These are phyloP conservation scores for Notocelia uddmanniana DNA, from an alignment of 2,888 invertebrate species.

Conservation along the genomic window DNA sequence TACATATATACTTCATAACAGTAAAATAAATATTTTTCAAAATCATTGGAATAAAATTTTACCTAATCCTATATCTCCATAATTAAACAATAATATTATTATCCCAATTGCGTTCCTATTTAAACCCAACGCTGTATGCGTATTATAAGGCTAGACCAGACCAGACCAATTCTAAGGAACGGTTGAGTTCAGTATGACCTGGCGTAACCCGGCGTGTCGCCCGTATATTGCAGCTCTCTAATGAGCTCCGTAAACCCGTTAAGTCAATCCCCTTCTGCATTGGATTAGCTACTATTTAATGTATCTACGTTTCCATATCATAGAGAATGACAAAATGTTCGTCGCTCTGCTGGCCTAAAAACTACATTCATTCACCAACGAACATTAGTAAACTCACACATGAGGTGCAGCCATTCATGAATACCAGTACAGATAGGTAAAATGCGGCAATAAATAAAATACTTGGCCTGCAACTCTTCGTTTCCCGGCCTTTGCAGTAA, in stretches of 20 bases:
- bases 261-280: constrained; percentile 8
- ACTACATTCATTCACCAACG: not conserved
- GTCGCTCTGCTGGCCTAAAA: not conserved
- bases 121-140: too few relatives aligned
- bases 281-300: not conserved
- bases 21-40: too few relatives aligned
- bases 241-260: constrained; percentile 1
- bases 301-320: not conserved
- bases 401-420: not conserved
- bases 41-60: constrained; percentile 13
- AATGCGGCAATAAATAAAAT: not conserved
- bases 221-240: constrained; percentile 8
- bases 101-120: not conserved
- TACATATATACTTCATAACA: too few relatives aligned
- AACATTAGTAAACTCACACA: not conserved
- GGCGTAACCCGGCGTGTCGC: constrained; percentile 7
- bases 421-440: not conserved
- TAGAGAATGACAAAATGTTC: not conserved
- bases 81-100: too few relatives aligned
- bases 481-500: too few relatives aligned
- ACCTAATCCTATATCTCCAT: not conserved
- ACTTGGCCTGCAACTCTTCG: too few relatives aligned
- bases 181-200: constrained; percentile 4
- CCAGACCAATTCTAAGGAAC: not conserved
- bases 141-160: not conserved